Evolutionary conservation across 2,113 vertebrate genomes (phyloP).

Genomic region (Ceratotherium simum): DNA sequence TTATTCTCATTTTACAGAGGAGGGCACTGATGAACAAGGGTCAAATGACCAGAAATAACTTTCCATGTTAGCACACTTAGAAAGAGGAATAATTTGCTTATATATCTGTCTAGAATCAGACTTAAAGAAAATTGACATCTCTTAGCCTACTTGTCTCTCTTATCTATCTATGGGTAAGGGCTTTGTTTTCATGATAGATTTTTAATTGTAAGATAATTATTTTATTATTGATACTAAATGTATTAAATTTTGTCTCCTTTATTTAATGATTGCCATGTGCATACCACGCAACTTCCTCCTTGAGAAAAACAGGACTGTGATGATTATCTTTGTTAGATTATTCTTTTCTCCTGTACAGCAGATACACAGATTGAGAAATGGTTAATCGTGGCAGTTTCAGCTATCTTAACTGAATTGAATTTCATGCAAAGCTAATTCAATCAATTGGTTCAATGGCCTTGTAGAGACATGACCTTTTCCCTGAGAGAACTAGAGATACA

Average conservation of each 20-base stretch:
- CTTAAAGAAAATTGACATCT: conserved; percentile 34
- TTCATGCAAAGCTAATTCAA: conserved; percentile 56
- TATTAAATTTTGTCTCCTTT: not conserved
- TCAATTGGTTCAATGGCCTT: conserved; percentile 1
- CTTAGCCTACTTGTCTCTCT: not conserved
- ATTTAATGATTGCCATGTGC: not conserved
- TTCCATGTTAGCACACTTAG: not conserved
- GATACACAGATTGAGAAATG: not conserved
- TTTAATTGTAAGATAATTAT: not conserved
- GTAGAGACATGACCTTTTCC: not conserved
- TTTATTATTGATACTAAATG: not conserved
- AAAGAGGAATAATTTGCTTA: not conserved
- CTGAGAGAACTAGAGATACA: conserved; percentile 1
- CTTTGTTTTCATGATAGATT: not conserved
- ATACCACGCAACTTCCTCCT: not conserved
- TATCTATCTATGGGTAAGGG: not conserved
- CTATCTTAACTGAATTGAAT: conserved; percentile 49
- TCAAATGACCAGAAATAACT: not conserved
- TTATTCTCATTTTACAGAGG: not conserved
- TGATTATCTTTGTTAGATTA: not conserved
- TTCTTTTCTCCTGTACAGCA: conserved; percentile 28
- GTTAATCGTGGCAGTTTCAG: not conserved
- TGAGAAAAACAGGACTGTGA: not conserved
- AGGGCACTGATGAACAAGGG: not conserved
- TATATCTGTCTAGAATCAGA: not conserved